Evolutionary conservation across 2,113 vertebrate species (phyloP).

Genomic region (Colinus virginianus): DNA sequence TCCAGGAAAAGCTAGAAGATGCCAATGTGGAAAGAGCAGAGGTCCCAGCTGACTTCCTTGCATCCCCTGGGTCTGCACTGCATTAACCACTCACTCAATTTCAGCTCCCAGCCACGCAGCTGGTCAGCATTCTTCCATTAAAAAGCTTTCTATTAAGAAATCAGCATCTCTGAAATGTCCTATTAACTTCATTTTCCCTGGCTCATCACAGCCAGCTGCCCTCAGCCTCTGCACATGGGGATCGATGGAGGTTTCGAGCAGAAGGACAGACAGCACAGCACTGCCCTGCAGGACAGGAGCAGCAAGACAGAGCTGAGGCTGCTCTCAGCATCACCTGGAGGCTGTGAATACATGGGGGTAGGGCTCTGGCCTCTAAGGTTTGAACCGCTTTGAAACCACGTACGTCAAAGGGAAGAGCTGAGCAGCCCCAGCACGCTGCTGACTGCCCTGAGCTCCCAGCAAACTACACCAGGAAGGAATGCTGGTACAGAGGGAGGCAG

Average conservation of each 20-base stretch:
- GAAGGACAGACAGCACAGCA: background rate
- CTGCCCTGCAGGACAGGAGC: background rate
- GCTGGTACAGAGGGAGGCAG: background rate
- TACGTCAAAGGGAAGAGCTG: background rate
- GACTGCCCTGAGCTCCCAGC: background rate
- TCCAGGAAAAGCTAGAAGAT: background rate
- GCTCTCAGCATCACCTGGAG: conserved; percentile 3
- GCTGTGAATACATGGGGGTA: background rate
- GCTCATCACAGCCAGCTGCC: conserved; percentile 7
- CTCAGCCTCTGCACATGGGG: background rate
- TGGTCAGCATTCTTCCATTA: background rate
- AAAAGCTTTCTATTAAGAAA: conserved; percentile 17
- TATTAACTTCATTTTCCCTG: conserved; percentile 32
- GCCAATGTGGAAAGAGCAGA: background rate
- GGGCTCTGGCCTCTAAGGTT: background rate
- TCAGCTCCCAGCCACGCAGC: background rate
- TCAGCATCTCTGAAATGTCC: background rate
- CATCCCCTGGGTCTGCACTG: fast-evolving
- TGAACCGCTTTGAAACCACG: background rate
- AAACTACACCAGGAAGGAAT: background rate
- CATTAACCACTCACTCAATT: background rate
- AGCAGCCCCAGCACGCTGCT: background rate
- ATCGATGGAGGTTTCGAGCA: background rate
- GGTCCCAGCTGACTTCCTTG: background rate
- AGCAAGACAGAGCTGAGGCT: background rate